These are phyloP conservation scores for Leptinotarsa haldemani DNA, from an alignment of 2,888 invertebrate genomes.

Conservation along the genomic window DNA sequence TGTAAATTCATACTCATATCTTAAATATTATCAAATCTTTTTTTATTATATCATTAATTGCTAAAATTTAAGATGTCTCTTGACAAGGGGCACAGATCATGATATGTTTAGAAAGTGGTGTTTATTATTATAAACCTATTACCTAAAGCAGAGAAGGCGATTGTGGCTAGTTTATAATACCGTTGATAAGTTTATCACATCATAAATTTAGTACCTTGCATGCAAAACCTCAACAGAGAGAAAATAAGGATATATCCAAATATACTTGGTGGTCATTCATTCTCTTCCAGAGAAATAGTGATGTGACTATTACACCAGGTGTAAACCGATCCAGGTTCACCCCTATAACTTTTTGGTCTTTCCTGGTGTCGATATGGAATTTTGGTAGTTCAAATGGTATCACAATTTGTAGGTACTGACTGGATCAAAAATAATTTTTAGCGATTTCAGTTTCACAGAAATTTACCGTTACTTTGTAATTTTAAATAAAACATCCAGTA, in stretches of 20 bases:
- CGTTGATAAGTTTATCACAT: conserved; percentile 65
- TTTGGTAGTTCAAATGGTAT: no score
- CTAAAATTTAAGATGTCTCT: conserved; percentile 70
- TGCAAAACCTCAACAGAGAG: conserved; percentile 43
- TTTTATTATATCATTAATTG: conserved; percentile 64
- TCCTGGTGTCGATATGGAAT: no score
- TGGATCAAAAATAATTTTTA: no score
- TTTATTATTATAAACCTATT: conserved; percentile 70
- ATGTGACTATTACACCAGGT: no score
- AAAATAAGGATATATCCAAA: not conserved
- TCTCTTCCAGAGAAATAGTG: no score
- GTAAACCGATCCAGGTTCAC: no score
- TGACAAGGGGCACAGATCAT: conserved; percentile 83
- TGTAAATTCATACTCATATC: conserved; percentile 64
- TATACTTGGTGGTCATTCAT: not conserved
- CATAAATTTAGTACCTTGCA: conserved; percentile 53
- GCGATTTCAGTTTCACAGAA: no score
- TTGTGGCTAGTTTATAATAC: conserved; percentile 67
- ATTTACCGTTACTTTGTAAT: no score
- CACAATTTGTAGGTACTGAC: no score
- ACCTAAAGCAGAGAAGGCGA: conserved; percentile 70
- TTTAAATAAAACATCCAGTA: no score
- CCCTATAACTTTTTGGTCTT: no score
- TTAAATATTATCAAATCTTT: conserved; percentile 68
- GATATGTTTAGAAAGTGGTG: conserved; percentile 83